Conservation (phyloP, 2,797 vertebrate species). For the Sebastes minor region DNA sequence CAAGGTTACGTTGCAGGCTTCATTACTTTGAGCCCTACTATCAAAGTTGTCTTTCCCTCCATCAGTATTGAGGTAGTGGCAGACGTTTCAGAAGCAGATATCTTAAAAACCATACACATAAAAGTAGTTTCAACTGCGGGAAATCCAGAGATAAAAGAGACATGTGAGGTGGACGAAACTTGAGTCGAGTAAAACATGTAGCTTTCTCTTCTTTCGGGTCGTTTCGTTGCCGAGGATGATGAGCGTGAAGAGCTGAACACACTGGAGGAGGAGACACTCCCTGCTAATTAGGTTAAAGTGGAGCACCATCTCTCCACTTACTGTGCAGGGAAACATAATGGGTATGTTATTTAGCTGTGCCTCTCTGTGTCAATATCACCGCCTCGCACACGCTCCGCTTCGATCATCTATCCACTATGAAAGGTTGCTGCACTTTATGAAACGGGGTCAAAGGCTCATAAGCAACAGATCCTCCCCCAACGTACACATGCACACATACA, state of each 20-base stretch:
- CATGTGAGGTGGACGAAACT: background rate
- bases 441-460: constrained; percentile 14
- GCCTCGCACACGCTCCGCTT: background rate
- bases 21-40: background rate
- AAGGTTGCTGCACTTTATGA: background rate
- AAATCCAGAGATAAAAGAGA: background rate
- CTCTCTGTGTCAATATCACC: background rate
- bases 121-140: background rate
- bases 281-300: constrained; percentile 61
- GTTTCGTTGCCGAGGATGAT: background rate
- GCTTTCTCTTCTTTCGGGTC: background rate
- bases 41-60: background rate
- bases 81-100: background rate
- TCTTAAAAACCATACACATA: background rate
- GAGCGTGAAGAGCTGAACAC: background rate
- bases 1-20: too few species aligned
- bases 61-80: background rate
- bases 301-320: constrained; percentile 62
- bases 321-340: constrained; percentile 19
- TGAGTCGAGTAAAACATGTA: background rate
- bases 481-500: background rate
- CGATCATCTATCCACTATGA: background rate
- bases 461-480: background rate
- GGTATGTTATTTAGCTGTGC: constrained; percentile 9
- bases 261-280: constrained; percentile 50